Base-by-base conservation (phyloP, 2,113 vertebrate species). In the Sula dactylatra region DNA sequence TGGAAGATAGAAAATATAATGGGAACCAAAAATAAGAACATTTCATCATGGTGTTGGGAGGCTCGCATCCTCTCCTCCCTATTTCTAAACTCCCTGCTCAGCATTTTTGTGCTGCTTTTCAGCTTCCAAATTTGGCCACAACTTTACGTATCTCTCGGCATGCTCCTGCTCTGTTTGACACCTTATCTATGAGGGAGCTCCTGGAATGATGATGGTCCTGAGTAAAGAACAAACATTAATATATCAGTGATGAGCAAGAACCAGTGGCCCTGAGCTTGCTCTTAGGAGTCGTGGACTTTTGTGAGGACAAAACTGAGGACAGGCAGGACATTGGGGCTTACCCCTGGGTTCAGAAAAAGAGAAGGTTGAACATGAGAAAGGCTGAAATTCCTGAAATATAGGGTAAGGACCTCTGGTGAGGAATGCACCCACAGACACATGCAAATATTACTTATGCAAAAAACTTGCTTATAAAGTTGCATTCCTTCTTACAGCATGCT, bases 401-500 rank as follows among this genome's bases (percentile, higher is more conserved):
- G 10, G 61, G 31, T 21, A 31, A 80, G 64, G 36, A 12, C 27
- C 87, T 61, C 0, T 6, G 31, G 12, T 36, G 61, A 61, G 45
- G 56, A 82, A 27, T 70, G 76, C 66, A 90, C 58, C 52, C 82
- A 6, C 73, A 82, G 58, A 47, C 82, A 58, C 86, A 86, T 95
- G 94, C 93, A 84, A 78, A 49, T 66, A 17, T 42, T 20, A 16
- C 15, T 67, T 58, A 16, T n/a, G 49, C 74, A 88, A 64, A 38
- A 32, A 73, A 58, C 64, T 73, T 34, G 38, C 76, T 82, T 9
- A 22, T 27, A 2, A 79, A 34, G 13, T 31, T 66, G 42, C 81
- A 86, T 95, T 94, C 91, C 65, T 95, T 45, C n/a, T 88, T 42
- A 14, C 54, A 90, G 59, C 87, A 71, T 90, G 90, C 87, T 62